Evolutionary conservation across 2,888 invertebrate species (phyloP).

Genomic region (Leptinotarsa tumamoca): DNA sequence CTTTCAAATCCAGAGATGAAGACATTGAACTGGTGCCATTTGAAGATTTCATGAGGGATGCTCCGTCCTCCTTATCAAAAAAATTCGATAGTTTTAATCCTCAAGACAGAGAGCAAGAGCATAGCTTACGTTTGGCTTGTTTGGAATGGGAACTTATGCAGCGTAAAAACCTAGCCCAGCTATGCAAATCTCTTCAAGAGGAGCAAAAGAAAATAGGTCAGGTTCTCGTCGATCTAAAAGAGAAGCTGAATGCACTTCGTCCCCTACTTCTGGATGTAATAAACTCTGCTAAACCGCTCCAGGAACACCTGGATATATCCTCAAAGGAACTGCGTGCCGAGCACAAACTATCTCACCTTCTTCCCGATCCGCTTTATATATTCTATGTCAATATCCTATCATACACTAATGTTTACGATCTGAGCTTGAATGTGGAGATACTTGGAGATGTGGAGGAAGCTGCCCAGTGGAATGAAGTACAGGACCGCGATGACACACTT

Average conservation of each 20-base stretch:
- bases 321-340: conserved; percentile 84
- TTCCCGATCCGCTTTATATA: conserved; percentile 87
- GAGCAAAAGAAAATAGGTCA: conserved; percentile 82
- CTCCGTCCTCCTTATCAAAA: conserved; percentile 71
- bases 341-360: conserved; percentile 78
- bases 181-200: conserved; percentile 80
- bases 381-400: conserved; percentile 88
- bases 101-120: conserved; percentile 70
- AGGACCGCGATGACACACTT: conserved; percentile 69
- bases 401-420: conserved; percentile 81
- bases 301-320: conserved; percentile 86
- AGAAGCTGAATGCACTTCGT: conserved; percentile 81
- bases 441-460: conserved; percentile 80
- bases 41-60: conserved; percentile 85
- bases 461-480: conserved; percentile 68
- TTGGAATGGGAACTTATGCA: conserved; percentile 93
- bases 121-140: conserved; percentile 85
- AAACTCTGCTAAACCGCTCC: conserved; percentile 87
- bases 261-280: conserved; percentile 81
- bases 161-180: conserved; percentile 82
- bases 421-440: conserved; percentile 68
- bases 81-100: conserved; percentile 58
- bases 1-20: conserved; percentile 96
- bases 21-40: conserved; percentile 88
- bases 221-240: conserved; percentile 61